Base-by-base conservation (phyloP, 2,888 invertebrate species). In the Parnassius orleans region DNA sequence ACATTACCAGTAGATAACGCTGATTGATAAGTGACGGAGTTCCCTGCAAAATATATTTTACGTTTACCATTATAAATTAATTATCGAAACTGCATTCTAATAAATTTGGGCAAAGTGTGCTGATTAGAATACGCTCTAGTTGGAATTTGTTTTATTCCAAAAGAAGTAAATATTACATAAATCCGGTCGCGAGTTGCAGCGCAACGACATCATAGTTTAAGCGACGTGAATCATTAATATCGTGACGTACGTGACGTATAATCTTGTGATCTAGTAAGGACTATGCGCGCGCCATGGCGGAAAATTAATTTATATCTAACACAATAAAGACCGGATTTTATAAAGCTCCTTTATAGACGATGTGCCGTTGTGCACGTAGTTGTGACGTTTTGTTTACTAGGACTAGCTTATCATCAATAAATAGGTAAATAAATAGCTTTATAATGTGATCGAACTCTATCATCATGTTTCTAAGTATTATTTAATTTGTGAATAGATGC, bases 171-270 rank as follows among this genome's bases (percentile, higher is more conserved):
- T 51, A 48, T 58, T 42, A 42, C 46, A 63, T 41, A 57, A 53
- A 44, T 50, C 42, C 42, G 42, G 53, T 51, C 11, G 44, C 52
- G 2, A 53, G 24, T 43, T 62, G 53, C 24, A 62, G 33, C 33
- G 7, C 33, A 33, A 7, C 42, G 15, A 24, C 48, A n/a, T n/a
- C 0, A 24, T 11, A 19, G 43, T 50, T 14, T 14, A 10, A 57
- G 48, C 19, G 47, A 12, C 43, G 14, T 62, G 63, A 51, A 54
- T 63, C 58, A 63, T 63, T 33, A 50, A 15, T 24, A 24, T 57
- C 48, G 53, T 52, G 61, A 53, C 57, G 48, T 48, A 50, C 33
- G 53, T 63, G 66, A 60, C 64, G 64, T 62, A 43, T n/a, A 59
- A 52, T 54, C 61, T 60, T 64, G 64, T 60, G 61, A 61, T 64